Conservation (phyloP, 2,113 vertebrate species). For the Campylomormyrus tamandua region DNA sequence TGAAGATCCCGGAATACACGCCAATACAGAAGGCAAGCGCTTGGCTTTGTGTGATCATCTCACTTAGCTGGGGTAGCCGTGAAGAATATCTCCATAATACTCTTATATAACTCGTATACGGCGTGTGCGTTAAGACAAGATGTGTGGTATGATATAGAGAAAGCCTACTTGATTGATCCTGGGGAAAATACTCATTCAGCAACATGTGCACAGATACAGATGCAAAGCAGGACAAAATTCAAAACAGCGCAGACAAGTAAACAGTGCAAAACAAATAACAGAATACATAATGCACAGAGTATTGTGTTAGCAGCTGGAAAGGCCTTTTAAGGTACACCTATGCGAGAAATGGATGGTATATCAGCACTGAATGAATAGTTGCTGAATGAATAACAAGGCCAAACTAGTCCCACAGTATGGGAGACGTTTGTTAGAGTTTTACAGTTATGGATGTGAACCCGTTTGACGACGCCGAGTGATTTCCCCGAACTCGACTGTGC, state of each 20-base stretch:
- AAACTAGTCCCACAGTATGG: not conserved
- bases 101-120: not conserved
- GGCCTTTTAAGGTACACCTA: not conserved
- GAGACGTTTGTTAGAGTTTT: not conserved
- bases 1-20: constrained; percentile 82
- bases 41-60: not conserved
- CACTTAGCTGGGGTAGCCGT: not conserved
- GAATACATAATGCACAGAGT: not conserved
- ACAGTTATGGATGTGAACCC: not conserved
- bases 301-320: not conserved
- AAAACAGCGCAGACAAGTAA: not conserved
- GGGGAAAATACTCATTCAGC: not conserved
- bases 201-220: not conserved
- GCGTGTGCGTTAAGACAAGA: not conserved
- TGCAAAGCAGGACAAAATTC: not conserved
- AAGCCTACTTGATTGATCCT: not conserved
- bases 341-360: not conserved
- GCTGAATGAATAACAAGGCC: not conserved
- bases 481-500: not conserved
- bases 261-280: not conserved
- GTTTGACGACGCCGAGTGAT: not conserved
- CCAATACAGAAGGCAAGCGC: constrained; percentile 79
- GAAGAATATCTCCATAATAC: not conserved
- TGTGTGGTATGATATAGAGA: not conserved
- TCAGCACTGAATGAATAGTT: not conserved